Evolutionary conservation across 1,140 invertebrate genomes (phyloP).

Genomic region (Drosophila melanica): DNA sequence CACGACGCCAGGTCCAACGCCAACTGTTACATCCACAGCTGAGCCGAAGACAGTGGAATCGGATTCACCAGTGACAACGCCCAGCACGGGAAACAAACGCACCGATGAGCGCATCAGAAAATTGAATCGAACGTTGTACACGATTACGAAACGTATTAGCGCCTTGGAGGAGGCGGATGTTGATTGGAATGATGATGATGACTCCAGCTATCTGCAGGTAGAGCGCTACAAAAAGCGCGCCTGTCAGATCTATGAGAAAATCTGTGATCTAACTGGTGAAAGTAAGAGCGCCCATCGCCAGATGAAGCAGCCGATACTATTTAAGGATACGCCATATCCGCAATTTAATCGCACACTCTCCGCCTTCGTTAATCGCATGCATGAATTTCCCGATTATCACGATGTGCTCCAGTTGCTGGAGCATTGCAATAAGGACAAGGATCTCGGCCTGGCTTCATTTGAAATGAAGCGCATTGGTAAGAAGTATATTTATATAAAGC

Average conservation of each 20-base stretch:
- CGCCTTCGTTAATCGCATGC: slow-evolving; percentile 84
- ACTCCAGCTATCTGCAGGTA: slow-evolving; percentile 85
- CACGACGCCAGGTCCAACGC: neutral
- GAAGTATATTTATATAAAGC: neutral
- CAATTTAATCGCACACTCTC: slow-evolving; percentile 86
- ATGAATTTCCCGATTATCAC: slow-evolving; percentile 86
- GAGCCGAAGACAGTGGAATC: slow-evolving; percentile 5
- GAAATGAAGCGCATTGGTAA: slow-evolving; percentile 84
- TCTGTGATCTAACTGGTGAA: slow-evolving; percentile 85
- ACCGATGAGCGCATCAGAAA: slow-evolving; percentile 77
- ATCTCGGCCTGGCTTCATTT: slow-evolving; percentile 81
- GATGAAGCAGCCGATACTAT: slow-evolving; percentile 84
- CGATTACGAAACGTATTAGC: slow-evolving; percentile 84
- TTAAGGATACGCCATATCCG: slow-evolving; percentile 83
- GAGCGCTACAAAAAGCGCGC: slow-evolving; percentile 85
- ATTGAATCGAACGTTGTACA: slow-evolving; percentile 83
- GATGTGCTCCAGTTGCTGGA: slow-evolving; percentile 85
- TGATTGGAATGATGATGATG: slow-evolving; percentile 85
- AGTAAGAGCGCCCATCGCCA: slow-evolving; percentile 84
- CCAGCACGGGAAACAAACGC: slow-evolving; percentile 55
- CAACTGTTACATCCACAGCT: neutral
- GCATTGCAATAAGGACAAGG: slow-evolving; percentile 83
- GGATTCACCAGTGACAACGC: neutral
- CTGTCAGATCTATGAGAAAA: slow-evolving; percentile 84
- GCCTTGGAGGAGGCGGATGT: slow-evolving; percentile 84